phyloP scores from a whole-genome alignment of 2,888 invertebrate genomes.

The Sylvicola cinctus region DNA sequence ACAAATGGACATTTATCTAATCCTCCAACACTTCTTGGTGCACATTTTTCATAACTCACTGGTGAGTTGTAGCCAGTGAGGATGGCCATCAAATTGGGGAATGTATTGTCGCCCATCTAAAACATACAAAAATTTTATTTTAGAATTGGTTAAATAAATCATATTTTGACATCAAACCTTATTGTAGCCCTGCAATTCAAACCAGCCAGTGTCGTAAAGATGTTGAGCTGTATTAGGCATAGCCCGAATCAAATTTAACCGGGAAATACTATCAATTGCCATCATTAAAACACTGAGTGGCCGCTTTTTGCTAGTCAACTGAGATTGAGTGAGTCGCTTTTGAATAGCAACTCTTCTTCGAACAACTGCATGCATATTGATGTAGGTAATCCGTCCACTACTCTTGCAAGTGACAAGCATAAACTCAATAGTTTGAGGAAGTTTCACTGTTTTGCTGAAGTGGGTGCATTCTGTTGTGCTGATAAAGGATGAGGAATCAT shows the following conservation, averaged over 20 bases:
- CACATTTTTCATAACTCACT: conserved; percentile 27
- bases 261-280: conserved; percentile 71
- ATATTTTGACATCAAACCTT: conserved; percentile 37
- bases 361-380: conserved; percentile 32
- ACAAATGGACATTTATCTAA: conserved; percentile 51
- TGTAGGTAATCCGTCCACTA: conserved; percentile 16
- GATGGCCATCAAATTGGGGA: conserved; percentile 72
- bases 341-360: conserved; percentile 29
- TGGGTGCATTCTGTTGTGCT: conserved; percentile 28
- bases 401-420: conserved; percentile 30
- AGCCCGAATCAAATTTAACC: conserved; percentile 52
- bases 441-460: conserved; percentile 21
- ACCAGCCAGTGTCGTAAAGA: conserved; percentile 44
- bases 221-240: conserved; percentile 51
- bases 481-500: too few relatives aligned
- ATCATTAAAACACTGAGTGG: conserved; percentile 50
- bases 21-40: conserved; percentile 29
- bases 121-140: conserved; percentile 5
- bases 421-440: conserved; percentile 24
- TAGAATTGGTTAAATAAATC: too few relatives aligned
- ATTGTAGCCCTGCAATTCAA: conserved; percentile 52
- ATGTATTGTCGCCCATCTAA: conserved; percentile 71
- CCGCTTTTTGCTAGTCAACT: conserved; percentile 6
- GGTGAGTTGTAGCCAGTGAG: conserved; percentile 41
- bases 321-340: conserved; percentile 17